These are phyloP conservation scores for Hirtodrosophila alboralis DNA, from an alignment of 2,888 invertebrate species.

Conservation along the genomic window DNA sequence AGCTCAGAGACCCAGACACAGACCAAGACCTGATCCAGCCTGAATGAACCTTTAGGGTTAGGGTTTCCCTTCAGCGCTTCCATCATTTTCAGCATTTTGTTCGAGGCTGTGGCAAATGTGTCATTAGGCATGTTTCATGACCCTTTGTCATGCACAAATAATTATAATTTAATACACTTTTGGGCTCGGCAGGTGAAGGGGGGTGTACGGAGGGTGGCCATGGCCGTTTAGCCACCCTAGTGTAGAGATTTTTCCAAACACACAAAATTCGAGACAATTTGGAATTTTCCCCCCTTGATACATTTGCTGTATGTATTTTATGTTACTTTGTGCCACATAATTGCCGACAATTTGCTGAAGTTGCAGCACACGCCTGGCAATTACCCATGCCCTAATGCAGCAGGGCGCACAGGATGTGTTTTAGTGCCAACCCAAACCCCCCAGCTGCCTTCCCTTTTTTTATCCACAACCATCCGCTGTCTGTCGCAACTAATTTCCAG, in stretches of 20 bases:
- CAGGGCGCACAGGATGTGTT: constrained; percentile 75
- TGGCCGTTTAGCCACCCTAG: constrained; percentile 41
- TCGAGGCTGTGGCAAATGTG: constrained; percentile 81
- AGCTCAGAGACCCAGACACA: constrained; percentile 11
- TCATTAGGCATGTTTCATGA: constrained; percentile 82
- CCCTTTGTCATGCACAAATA: constrained; percentile 83
- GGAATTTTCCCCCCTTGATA: constrained; percentile 21
- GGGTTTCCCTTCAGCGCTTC: background rate
- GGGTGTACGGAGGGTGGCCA: background rate
- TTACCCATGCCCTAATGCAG: constrained; percentile 49
- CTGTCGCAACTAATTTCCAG: constrained; percentile 67
- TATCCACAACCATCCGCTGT: constrained; percentile 13
- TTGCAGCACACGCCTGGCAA: constrained; percentile 76
- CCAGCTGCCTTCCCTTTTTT: background rate
- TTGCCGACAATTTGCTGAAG: constrained; percentile 79
- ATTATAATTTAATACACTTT: constrained; percentile 83
- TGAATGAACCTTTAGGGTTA: constrained; percentile 17
- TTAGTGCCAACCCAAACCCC: constrained; percentile 59
- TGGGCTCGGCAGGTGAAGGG: constrained; percentile 50
- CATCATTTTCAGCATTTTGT: constrained; percentile 68
- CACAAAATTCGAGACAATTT: constrained; percentile 47
- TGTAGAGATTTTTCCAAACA: constrained; percentile 51
- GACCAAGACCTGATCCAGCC: constrained; percentile 2
- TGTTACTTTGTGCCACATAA: constrained; percentile 73
- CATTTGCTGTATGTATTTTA: constrained; percentile 39